Conservation (phyloP, 1,140 invertebrate species). For the Muscidifurax raptorellus region DNA sequence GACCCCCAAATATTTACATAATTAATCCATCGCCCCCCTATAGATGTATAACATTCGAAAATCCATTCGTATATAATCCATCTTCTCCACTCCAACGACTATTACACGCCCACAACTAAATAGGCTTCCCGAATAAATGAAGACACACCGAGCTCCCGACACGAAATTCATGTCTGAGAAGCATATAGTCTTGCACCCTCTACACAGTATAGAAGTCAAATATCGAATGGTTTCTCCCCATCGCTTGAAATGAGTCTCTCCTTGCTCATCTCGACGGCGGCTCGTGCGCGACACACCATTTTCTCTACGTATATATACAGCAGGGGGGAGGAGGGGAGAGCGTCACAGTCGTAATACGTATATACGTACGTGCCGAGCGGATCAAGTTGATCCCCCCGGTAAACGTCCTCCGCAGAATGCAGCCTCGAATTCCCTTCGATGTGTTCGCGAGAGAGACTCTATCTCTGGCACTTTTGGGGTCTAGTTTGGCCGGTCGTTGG, state of each 20-base stretch:
- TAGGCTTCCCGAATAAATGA: not conserved
- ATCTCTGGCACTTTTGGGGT: not conserved
- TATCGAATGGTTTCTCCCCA: not conserved
- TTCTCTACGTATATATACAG: no score
- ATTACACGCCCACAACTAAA: not conserved
- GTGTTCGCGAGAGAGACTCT: not conserved
- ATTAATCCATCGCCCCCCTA: not conserved
- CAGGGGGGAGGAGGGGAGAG: not conserved
- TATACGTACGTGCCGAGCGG: not conserved
- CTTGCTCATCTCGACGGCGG: not conserved
- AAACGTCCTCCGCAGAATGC: conserved; percentile 66
- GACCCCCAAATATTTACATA: conserved; percentile 9
- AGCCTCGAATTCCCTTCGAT: conserved; percentile 43
- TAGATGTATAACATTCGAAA: not conserved
- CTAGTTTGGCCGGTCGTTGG: conserved; percentile 17
- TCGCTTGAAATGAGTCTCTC: not conserved
- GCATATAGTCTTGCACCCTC: not conserved
- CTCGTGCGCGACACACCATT: not conserved
- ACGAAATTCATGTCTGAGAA: not conserved
- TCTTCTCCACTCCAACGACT: not conserved
- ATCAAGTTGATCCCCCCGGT: conserved; percentile 53
- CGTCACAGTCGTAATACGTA: not conserved
- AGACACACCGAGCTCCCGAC: not conserved
- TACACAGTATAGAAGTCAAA: not conserved
- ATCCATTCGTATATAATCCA: not conserved